Conservation (phyloP, 2,113 vertebrate genomes). For the Myotis davidii region DNA sequence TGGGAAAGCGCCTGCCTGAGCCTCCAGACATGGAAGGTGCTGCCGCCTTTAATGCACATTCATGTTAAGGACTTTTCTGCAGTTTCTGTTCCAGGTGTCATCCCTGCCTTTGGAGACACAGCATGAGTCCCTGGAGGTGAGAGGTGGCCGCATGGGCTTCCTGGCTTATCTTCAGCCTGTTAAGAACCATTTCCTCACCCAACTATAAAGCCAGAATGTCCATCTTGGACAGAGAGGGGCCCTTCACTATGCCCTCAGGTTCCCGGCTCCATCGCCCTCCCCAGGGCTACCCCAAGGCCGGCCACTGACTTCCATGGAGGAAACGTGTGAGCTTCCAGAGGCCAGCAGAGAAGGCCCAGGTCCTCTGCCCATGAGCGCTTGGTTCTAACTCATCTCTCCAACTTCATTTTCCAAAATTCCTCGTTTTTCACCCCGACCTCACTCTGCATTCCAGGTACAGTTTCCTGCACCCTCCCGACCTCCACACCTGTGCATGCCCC, state of each 20-base stretch:
- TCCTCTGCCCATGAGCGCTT: background rate
- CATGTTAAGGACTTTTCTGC: background rate
- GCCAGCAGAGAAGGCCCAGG: background rate
- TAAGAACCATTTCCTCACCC: background rate
- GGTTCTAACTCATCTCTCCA: background rate
- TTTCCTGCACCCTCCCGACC: background rate
- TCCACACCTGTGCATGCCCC: too few species aligned
- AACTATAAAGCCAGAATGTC: background rate
- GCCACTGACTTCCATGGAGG: background rate
- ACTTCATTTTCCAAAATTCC: background rate
- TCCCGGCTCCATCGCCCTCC: background rate
- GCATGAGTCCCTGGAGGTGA: too few species aligned
- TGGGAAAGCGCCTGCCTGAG: background rate
- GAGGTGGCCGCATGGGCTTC: background rate
- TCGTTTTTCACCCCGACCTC: background rate
- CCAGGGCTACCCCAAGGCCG: rapidly evolving
- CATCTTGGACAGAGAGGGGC: background rate
- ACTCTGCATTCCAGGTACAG: background rate
- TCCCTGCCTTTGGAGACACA: background rate
- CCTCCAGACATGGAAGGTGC: background rate
- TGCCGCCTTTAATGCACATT: background rate
- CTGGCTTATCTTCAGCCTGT: background rate
- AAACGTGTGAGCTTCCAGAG: background rate
- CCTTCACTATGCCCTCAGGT: background rate
- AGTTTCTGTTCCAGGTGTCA: too few species aligned